Evolutionary conservation across 2,113 vertebrate species (phyloP).

Genomic region (Nyctibius bracteatus): DNA sequence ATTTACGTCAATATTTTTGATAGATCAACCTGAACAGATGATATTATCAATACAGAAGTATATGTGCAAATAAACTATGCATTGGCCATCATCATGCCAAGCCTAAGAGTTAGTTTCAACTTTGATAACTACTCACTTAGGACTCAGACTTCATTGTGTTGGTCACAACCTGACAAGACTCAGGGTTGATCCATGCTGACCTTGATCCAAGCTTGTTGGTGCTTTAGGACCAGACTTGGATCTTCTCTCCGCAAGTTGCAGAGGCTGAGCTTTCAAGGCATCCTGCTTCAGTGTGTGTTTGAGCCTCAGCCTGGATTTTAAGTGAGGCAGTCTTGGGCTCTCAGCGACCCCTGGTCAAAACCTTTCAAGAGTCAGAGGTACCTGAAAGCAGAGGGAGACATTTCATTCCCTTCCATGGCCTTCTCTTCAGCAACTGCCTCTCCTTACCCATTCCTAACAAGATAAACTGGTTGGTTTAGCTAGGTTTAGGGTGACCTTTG

Average conservation of each 20-base stretch:
- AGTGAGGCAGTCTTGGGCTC: neutral
- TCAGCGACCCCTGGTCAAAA: rapidly evolving
- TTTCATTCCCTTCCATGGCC: neutral
- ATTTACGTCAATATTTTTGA: neutral
- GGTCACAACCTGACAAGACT: too few relatives aligned
- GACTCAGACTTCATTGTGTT: neutral
- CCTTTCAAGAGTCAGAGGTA: neutral
- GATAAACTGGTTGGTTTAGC: neutral
- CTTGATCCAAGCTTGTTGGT: neutral
- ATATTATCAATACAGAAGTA: neutral
- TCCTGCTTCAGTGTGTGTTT: neutral
- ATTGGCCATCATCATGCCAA: neutral
- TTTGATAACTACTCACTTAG: neutral
- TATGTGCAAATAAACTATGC: neutral
- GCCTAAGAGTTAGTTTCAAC: neutral
- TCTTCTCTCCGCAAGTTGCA: neutral
- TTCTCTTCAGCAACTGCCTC: neutral
- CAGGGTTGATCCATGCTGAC: neutral
- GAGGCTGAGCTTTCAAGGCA: neutral
- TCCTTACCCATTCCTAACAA: neutral
- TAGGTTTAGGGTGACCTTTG: neutral
- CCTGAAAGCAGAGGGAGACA: neutral
- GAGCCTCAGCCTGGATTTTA: neutral
- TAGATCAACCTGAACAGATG: neutral
- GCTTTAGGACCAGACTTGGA: neutral